phyloP scores from a whole-genome alignment of 2,113 vertebrate genomes.

The Pimephales promelas region DNA sequence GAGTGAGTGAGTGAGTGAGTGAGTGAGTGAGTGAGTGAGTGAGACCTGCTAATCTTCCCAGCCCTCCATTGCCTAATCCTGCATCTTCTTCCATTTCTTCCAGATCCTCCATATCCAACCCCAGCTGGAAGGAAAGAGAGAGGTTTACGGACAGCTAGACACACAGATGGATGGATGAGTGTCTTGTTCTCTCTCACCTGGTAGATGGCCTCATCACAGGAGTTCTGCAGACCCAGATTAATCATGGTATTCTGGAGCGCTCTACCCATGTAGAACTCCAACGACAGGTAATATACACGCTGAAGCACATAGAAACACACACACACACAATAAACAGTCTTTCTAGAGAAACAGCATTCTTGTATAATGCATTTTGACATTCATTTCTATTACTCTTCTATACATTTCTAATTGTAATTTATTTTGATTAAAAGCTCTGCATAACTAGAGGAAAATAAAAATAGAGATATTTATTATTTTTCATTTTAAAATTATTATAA shows the following conservation, averaged over 20 bases:
- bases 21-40: conserved; percentile 26
- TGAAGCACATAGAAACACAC: conserved; percentile 55
- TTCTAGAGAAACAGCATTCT: background rate
- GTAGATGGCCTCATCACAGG: conserved; percentile 94
- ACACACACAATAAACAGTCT: background rate
- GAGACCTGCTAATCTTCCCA: conserved; percentile 93
- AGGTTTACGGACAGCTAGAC: background rate
- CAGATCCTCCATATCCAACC: conserved; percentile 96
- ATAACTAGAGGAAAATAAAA: background rate
- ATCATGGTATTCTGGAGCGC: conserved; percentile 97
- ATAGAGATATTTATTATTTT: too few relatives aligned
- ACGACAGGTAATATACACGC: conserved; percentile 95
- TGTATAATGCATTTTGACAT: background rate
- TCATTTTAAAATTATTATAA: background rate
- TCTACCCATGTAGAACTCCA: conserved; percentile 97
- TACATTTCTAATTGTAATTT: too few relatives aligned
- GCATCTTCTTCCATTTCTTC: conserved; percentile 98
- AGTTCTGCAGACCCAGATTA: conserved; percentile 94
- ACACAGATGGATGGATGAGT: background rate
- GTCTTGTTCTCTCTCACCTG: conserved; percentile 76
- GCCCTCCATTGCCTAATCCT: conserved; percentile 92
- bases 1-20: background rate
- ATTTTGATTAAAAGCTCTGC: background rate
- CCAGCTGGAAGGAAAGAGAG: conserved; percentile 73
- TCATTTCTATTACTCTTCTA: background rate